Base-by-base conservation (phyloP, 2,113 vertebrate genomes). In the Anguilla japonica region DNA sequence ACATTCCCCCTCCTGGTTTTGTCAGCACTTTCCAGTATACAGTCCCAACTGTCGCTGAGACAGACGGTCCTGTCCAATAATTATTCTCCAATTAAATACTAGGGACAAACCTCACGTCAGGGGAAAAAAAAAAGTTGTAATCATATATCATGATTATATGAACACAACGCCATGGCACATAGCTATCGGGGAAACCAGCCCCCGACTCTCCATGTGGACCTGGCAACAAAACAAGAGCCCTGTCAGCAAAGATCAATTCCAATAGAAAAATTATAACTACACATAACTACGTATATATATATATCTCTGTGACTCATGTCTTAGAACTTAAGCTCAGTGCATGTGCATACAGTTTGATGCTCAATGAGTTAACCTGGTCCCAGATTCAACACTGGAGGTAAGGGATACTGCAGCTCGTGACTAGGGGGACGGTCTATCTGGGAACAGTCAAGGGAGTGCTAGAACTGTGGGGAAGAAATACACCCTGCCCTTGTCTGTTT, bases 131-230 rank as follows among this genome's bases (percentile, higher is more conserved):
- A 57, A 87, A 88, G 83, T 83, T 83, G 79, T 75, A 75, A 83
- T 83, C 34, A 53, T 75, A 67, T 41, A 63, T 29, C 13, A 88
- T 56, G 60, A 84, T 83, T 16, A 43, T 84, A 81, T 14, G 83
- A 86, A 84, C 84, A 83, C 41, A 86, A 75, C 63, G 88, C 85
- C 88, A 88, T 90, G 91, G 88, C 89, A 89, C 88, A 86, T 88
- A n/a, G 87, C 87, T 88, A 84, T 87, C 90, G 83, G 91, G 90
- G 91, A 90, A 89, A 84, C 93, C 92, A 88, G 93, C 92, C 91
- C 43, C 92, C 53, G 85, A 89, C 87, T 84, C 46, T 75, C 87
- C 88, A 88, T 87, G 88, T 89, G 87, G 89, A 87, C 88, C 85
- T 88, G 40, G 87, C 90, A 91, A 85, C 90, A 90, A 34, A 91